Evolutionary conservation across 2,113 vertebrate genomes (phyloP), one percentile per base, ranked within the genome.

Genomic region (Syngnathoides biaculeatus): DNA sequence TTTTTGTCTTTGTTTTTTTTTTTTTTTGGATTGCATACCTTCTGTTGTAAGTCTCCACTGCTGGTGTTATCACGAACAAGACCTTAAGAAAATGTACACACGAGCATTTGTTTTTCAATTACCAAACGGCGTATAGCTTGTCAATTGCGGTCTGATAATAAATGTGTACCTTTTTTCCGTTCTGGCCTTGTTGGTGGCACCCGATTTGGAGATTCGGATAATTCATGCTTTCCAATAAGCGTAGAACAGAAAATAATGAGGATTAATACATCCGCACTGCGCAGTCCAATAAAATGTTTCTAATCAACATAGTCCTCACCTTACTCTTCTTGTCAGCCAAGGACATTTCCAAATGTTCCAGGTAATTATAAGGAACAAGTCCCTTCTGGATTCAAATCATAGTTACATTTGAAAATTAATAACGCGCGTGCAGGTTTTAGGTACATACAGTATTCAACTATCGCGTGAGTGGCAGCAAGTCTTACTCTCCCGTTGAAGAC

Each of bases 401-500:
- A 30, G 30, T 65, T 65, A 7, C 47, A 47, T 5, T 60, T 20
- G 3, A n/a, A n/a, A 8, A 38, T 39, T 11, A 6, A 39, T 35
- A 27, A 20, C 8, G 10, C 6, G 30, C 2, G 6, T 35, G 30
- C 2, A 35, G 30, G 6, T 3, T 62, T 40, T n/a, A n/a, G 1
- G 20, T 40, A 9, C 9, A n/a, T 3, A n/a, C n/a, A n/a, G n/a
- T n/a, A 40, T 9, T 4, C 19, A 40, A 39, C 15, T 10, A 14
- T n/a, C n/a, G 1, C 66, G 5, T 19, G 1, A n/a, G 11, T 39
- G 6, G 17, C 12, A 10, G 12, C 14, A 63, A 63, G 22, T 53
- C 84, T 69, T 89, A 97, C 97, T 93, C 97, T 93, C 75, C 92
- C 95, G 0, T 99, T 99, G 88, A 99, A 98, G 78, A 96, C 81